Conservation (phyloP, 2,797 vertebrate genomes). For the Astyanax mexicanus region DNA sequence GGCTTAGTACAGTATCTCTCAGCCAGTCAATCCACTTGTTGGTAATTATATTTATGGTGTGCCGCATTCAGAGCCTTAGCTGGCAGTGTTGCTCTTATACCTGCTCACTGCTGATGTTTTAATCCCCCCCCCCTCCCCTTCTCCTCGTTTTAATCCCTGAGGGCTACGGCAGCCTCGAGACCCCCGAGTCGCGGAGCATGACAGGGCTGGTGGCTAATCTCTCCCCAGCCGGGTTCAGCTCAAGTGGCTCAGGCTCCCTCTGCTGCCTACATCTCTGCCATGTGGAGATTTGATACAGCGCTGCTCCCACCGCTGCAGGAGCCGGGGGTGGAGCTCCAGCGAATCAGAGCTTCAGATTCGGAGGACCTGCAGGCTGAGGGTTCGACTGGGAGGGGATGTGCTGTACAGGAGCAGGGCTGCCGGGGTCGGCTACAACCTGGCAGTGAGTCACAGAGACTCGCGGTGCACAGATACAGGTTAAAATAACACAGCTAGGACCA, state of each 20-base stretch:
- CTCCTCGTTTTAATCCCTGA: constrained; percentile 53
- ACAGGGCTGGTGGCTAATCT: constrained; percentile 43
- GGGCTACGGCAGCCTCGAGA: constrained; percentile 35
- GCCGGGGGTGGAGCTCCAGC: background rate
- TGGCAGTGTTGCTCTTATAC: constrained; percentile 35
- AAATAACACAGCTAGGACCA: background rate
- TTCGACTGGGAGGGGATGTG: background rate
- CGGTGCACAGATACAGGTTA: background rate
- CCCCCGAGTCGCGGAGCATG: constrained; percentile 42
- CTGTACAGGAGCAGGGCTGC: background rate
- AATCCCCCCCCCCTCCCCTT: too few species aligned
- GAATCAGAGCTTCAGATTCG: background rate
- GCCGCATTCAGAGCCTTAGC: constrained; percentile 27
- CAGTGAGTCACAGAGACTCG: background rate
- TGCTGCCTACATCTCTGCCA: background rate
- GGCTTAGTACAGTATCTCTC: constrained; percentile 17
- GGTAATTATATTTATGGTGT: constrained; percentile 34
- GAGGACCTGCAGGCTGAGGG: background rate
- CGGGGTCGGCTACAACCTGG: background rate
- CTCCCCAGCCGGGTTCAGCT: background rate
- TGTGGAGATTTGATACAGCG: constrained; percentile 5
- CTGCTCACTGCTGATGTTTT: constrained; percentile 51
- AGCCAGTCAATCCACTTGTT: constrained; percentile 29
- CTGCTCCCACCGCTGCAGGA: background rate
- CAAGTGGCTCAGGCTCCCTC: constrained; percentile 28